These are phyloP conservation scores for Drosophila hydei DNA, from an alignment of 1,140 invertebrate species.

Conservation along the genomic window DNA sequence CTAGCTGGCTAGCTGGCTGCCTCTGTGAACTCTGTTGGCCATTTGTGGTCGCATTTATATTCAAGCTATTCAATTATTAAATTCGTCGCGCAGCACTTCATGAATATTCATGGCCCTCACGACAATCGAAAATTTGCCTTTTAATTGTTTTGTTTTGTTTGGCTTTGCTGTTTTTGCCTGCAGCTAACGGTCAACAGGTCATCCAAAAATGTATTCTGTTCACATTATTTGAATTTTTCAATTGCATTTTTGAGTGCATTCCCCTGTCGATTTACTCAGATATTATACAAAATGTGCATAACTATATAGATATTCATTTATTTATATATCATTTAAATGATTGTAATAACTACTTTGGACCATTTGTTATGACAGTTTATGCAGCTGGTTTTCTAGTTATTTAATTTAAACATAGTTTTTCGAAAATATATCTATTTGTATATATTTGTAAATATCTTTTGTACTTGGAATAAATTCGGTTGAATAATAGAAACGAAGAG, in stretches of 20 bases:
- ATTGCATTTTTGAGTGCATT: neutral
- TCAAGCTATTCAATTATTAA: constrained; percentile 74
- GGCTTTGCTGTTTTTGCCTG: constrained; percentile 16
- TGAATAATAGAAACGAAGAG: no score
- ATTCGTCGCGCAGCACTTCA: constrained; percentile 46
- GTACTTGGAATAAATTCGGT: no score
- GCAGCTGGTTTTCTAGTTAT: no score
- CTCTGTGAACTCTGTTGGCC: constrained; percentile 22
- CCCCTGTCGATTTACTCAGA: neutral
- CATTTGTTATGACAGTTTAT: no score
- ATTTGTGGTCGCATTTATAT: constrained; percentile 63
- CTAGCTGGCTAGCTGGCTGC: neutral
- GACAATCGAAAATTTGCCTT: constrained; percentile 70
- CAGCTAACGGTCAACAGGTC: constrained; percentile 31
- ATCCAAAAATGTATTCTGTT: constrained; percentile 3
- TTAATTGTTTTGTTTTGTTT: constrained; percentile 66
- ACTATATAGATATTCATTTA: neutral
- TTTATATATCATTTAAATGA: neutral
- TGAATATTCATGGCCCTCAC: constrained; percentile 72
- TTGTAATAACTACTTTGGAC: no score
- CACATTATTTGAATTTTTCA: constrained; percentile 1
- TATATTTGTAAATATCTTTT: no score
- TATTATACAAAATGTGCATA: neutral
- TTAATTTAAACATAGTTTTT: no score
- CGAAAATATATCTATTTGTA: no score